Percentiles rank a stretch among this genome's conserved stretches.
Conservation (phyloP, 1,140 invertebrate genomes). For the Saccostrea glomerata region DNA sequence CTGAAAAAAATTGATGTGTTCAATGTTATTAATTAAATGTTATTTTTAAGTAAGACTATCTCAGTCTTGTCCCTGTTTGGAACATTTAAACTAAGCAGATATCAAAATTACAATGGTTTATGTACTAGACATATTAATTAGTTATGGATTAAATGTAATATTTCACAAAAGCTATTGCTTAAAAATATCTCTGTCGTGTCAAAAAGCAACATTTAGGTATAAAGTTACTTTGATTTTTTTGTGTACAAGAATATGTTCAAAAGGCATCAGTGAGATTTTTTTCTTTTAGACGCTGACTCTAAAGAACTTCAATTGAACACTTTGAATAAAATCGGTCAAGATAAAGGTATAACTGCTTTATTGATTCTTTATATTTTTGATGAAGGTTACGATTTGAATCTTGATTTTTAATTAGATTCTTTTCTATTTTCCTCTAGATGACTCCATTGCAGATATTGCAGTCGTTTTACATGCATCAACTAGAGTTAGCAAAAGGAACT, state of each 20-base stretch:
- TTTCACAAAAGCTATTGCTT: no score
- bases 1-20: background rate
- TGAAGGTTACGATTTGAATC: background rate
- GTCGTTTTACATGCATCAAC: slow-evolving; percentile 54
- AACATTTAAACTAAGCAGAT: no score
- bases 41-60: no score
- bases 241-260: no score
- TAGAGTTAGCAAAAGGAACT: slow-evolving; percentile 39
- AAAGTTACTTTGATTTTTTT: no score
- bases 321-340: background rate
- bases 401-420: background rate
- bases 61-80: no score
- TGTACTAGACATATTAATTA: no score
- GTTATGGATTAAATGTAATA: no score
- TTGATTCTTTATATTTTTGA: background rate
- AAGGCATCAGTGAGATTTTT: background rate
- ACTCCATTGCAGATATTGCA: slow-evolving; percentile 45
- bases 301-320: background rate
- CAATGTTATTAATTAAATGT: background rate
- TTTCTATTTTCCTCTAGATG: slow-evolving; percentile 5
- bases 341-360: background rate
- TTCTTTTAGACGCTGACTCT: background rate
- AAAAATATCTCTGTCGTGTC: no score
- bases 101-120: no score
- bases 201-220: no score